Base-by-base conservation (phyloP, 2,113 vertebrate species). In the Propithecus coquereli region DNA sequence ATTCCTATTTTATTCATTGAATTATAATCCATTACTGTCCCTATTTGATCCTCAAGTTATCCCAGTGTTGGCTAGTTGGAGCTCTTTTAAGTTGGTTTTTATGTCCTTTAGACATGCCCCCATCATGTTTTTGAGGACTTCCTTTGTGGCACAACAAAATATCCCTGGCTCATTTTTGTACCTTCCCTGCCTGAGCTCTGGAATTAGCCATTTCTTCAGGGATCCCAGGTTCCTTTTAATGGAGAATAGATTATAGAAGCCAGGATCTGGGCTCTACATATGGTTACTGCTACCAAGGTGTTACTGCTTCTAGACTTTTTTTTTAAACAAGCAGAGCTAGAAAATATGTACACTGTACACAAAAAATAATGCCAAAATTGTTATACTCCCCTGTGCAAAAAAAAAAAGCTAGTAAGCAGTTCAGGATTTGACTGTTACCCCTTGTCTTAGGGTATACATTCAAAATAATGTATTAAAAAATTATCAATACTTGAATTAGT, bases 221-320 rank as follows among this genome's bases (percentile, higher is more conserved):
- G 57, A 68, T 79, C 9, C 3, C 77, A 50, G 37, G 13, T 82
- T 94, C 27, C 22, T 91, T 88, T 95, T 81, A 82, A 45, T 63
- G 61, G 54, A 18, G n/a, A 68, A 1, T 57, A 86, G 73, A 59
- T 89, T 86, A 85, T 94, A 91, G 77, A 81, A 86, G 63, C 27
- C 17, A 61, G 34, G 6, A 59, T 87, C 65, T 90, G 23, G 10
- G 8, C 25, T 77, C 2, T 84, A 34, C 6, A 10, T 81, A 5
- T 84, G 52, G n/a, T 37, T 47, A 66, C 14, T 63, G 34, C 25
- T 91, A 27, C 4, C n/a, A 87, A 22, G 10, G 2, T 80, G 17
- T 47, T 61, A 52, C 16, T 94, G 37, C 54, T 87, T 97, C 22
- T 91, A 34, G n/a, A 61, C 34, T 79, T 84, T 81, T 90, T 95